These are phyloP conservation scores for Plotosus lineatus DNA, from an alignment of 2,113 vertebrate species.

Conservation along the genomic window DNA sequence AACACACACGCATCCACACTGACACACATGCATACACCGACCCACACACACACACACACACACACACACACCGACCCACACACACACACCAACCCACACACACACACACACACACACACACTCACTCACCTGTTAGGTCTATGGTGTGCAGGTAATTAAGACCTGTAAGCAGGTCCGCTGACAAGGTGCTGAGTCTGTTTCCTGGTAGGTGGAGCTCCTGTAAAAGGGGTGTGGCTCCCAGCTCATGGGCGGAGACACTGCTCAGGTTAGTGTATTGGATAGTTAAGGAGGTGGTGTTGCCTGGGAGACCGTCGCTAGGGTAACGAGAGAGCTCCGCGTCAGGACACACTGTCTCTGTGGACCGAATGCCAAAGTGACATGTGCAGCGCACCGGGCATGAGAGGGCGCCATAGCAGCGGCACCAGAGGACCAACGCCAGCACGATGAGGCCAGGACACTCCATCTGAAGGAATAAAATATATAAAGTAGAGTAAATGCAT, in stretches of 20 bases:
- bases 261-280: slow-evolving; percentile 81
- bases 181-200: slow-evolving; percentile 73
- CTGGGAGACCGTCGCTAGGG: slow-evolving; percentile 62
- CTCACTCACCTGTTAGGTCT: slow-evolving; percentile 72
- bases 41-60: background rate
- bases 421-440: slow-evolving; percentile 53
- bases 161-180: slow-evolving; percentile 63
- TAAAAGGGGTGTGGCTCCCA: slow-evolving; percentile 67
- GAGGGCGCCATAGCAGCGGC: slow-evolving; percentile 52
- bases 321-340: slow-evolving; percentile 64
- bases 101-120: background rate
- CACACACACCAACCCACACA: background rate
- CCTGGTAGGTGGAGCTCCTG: slow-evolving; percentile 78
- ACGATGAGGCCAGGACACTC: slow-evolving; percentile 37
- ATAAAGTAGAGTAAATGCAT: background rate
- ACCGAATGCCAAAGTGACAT: slow-evolving; percentile 58
- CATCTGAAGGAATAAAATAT: slow-evolving; percentile 55
- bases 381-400: slow-evolving; percentile 68
- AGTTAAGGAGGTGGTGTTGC: slow-evolving; percentile 65
- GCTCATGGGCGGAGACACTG: slow-evolving; percentile 55
- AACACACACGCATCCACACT: too few species aligned
- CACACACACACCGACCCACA: background rate
- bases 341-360: slow-evolving; percentile 71
- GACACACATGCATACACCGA: too few species aligned
- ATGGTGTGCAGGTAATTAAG: slow-evolving; percentile 70